Evolutionary conservation across 2,888 invertebrate species (phyloP).

Genomic region (Dugesia japonica): DNA sequence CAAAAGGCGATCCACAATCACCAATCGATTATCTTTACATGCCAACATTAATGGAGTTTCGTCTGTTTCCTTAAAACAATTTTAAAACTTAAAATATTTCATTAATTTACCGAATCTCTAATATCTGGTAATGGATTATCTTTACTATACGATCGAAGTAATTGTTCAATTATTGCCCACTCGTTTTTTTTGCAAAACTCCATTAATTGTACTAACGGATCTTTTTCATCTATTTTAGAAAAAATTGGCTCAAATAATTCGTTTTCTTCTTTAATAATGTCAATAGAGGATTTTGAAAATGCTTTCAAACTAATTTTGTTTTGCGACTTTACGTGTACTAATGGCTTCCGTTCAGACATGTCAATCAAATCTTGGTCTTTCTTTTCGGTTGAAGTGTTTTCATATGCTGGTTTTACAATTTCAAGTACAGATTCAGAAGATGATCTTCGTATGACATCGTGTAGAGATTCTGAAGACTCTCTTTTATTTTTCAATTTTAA

Average conservation of each 20-base stretch:
- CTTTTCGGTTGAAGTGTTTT: not conserved
- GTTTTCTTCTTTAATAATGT: not conserved
- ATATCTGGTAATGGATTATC: constrained; percentile 24
- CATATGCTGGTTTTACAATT: no score
- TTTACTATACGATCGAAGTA: constrained; percentile 16
- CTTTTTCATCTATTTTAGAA: not conserved
- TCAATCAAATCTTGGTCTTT: not conserved
- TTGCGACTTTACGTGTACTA: not conserved
- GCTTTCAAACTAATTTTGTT: not conserved
- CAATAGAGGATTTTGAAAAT: not conserved
- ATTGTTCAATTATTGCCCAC: constrained; percentile 32
- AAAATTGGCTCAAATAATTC: not conserved
- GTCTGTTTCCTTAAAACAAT: constrained; percentile 59
- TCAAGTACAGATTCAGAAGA: no score
- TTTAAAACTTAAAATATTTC: not conserved
- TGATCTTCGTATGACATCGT: no score
- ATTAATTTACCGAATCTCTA: not conserved
- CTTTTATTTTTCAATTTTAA: not conserved
- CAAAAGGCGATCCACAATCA: constrained; percentile 72
- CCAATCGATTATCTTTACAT: constrained; percentile 78
- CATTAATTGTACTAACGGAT: not conserved
- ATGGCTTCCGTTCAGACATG: not conserved
- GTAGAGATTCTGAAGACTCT: not conserved
- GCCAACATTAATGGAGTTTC: constrained; percentile 90
- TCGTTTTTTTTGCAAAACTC: constrained; percentile 29